Conservation (phyloP, 1,140 invertebrate genomes). For the Antheraea pernyi region DNA sequence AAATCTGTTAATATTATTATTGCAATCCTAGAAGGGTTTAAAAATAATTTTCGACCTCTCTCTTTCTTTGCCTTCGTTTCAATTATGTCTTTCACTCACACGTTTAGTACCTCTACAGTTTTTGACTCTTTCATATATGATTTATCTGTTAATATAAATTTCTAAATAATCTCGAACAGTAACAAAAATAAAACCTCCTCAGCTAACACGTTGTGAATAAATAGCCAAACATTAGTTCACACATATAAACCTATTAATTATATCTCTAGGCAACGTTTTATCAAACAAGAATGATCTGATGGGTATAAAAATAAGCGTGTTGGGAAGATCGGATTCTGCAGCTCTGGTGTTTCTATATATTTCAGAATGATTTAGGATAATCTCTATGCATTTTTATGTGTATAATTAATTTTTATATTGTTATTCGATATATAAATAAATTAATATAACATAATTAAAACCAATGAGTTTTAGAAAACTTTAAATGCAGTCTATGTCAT, state of each 20-base stretch:
- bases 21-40: too few relatives aligned
- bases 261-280: slow-evolving; percentile 9
- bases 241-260: slow-evolving; percentile 17
- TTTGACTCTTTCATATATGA: neutral
- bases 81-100: too few relatives aligned
- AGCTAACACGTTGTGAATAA: slow-evolving; percentile 11
- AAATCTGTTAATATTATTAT: too few relatives aligned
- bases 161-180: neutral
- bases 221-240: slow-evolving; percentile 14
- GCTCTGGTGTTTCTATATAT: neutral
- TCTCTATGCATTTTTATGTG: neutral
- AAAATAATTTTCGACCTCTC: too few relatives aligned
- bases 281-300: slow-evolving; percentile 12
- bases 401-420: too few relatives aligned
- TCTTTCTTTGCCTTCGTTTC: too few relatives aligned
- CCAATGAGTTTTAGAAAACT: too few relatives aligned
- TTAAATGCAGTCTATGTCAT: too few relatives aligned
- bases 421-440: neutral
- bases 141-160: neutral
- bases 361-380: neutral
- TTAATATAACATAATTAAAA: too few relatives aligned
- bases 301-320: slow-evolving; percentile 9
- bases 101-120: neutral
- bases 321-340: neutral
- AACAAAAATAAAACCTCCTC: neutral